A percentile compares a stretch with the other conserved stretches of the same genome.
Conservation (phyloP, 2,797 vertebrate genomes). For the Platalea minor region DNA sequence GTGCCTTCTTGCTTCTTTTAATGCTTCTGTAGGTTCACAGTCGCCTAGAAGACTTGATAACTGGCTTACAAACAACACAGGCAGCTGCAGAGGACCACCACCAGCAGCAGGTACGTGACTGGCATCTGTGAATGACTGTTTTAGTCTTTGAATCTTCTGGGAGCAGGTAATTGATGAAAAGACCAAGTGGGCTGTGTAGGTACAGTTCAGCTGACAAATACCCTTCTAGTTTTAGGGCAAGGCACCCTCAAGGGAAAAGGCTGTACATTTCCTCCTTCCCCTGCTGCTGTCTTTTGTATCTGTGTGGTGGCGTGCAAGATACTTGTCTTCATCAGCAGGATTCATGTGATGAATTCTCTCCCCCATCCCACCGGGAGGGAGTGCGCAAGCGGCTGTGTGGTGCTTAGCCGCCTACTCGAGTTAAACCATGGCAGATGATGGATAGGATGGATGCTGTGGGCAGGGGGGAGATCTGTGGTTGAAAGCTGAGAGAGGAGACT, state of each 20-base stretch:
- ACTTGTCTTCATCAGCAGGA: neutral
- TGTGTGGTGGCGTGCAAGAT: neutral
- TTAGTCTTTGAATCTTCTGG: neutral
- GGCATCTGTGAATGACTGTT: neutral
- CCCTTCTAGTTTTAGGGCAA: neutral
- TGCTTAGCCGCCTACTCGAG: neutral
- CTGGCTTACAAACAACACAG: conserved; percentile 82
- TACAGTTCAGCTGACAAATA: neutral
- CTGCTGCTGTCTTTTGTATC: neutral
- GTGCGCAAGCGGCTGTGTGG: neutral
- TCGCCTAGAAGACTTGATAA: conserved; percentile 85
- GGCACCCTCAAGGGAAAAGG: neutral
- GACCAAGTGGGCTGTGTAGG: neutral
- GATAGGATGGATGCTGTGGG: neutral
- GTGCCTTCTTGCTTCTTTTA: neutral
- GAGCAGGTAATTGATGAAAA: neutral
- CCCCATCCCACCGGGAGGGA: neutral
- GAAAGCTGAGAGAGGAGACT: neutral
- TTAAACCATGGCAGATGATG: neutral
- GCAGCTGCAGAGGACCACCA: conserved; percentile 86
- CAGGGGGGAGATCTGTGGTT: neutral
- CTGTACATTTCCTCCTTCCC: neutral
- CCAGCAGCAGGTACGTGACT: conserved; percentile 78
- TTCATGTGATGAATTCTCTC: neutral
- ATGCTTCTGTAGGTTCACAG: conserved; percentile 76